These are phyloP conservation scores for Trinectes maculatus DNA, from an alignment of 2,113 vertebrate species.

Conservation along the genomic window DNA sequence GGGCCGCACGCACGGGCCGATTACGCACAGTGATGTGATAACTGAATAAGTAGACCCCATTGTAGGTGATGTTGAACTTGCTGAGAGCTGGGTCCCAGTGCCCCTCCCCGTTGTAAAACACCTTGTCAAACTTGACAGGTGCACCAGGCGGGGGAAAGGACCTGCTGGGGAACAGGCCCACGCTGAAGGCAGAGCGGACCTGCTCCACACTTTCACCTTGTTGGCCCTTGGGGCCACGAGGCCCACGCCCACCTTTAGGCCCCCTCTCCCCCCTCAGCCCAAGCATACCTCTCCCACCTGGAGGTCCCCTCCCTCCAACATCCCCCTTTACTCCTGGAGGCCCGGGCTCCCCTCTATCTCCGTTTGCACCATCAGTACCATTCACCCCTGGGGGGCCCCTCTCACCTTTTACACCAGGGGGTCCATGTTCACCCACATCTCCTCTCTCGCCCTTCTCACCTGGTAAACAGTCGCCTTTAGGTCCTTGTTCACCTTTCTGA, in stretches of 20 bases:
- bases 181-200: conserved; percentile 88
- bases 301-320: conserved; percentile 79
- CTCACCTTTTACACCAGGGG: conserved; percentile 83
- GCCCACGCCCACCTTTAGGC: conserved; percentile 83
- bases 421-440: conserved; percentile 78
- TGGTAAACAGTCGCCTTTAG: conserved; percentile 77
- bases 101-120: conserved; percentile 88
- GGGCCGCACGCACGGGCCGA: conserved; percentile 86
- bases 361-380: conserved; percentile 78
- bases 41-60: conserved; percentile 89
- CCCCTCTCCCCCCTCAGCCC: conserved; percentile 88
- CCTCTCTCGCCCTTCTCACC: conserved; percentile 83
- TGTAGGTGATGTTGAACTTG: conserved; percentile 89
- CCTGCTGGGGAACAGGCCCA: conserved; percentile 86
- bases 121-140: conserved; percentile 91
- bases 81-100: conserved; percentile 86
- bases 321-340: conserved; percentile 87
- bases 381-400: conserved; percentile 69
- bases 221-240: conserved; percentile 86
- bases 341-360: conserved; percentile 77
- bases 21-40: conserved; percentile 92
- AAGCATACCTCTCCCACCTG: conserved; percentile 83
- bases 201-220: conserved; percentile 74
- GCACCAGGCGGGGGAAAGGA: conserved; percentile 89
- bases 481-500: conserved; percentile 87